Conservation (phyloP, 2,888 invertebrate genomes). For the Rhopalosiphum nymphaeae region DNA sequence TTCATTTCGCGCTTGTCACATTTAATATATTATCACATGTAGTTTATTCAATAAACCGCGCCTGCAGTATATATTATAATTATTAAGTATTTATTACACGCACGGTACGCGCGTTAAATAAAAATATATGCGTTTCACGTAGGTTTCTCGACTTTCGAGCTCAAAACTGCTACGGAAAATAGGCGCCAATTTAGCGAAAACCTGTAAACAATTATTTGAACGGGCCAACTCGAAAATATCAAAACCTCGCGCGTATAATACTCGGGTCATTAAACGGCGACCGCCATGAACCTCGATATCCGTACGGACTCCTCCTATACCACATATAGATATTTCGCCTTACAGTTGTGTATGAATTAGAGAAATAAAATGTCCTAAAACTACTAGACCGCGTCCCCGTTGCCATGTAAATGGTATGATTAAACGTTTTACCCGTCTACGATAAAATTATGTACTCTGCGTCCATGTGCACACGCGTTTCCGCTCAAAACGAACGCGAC, state of each 20-base stretch:
- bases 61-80: neutral
- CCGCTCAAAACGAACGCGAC: neutral
- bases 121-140: neutral
- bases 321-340: too few species aligned
- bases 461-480: neutral
- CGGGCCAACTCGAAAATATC: neutral
- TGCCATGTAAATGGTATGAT: neutral
- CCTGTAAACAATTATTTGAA: neutral
- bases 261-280: neutral
- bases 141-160: neutral
- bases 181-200: neutral
- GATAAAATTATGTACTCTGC: neutral
- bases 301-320: neutral
- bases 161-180: neutral
- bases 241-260: neutral
- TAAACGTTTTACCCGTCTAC: neutral
- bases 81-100: neutral
- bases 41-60: neutral
- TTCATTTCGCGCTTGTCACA: constrained; percentile 20
- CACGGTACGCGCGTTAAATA: neutral
- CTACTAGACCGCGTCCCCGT: too few species aligned
- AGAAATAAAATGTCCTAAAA: too few species aligned
- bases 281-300: neutral
- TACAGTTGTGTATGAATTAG: too few species aligned
- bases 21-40: neutral